A percentile compares a stretch with the other conserved stretches of the same genome.
phyloP scores from a whole-genome alignment of 2,888 invertebrate species.

The Lampropteryx suffumata region DNA sequence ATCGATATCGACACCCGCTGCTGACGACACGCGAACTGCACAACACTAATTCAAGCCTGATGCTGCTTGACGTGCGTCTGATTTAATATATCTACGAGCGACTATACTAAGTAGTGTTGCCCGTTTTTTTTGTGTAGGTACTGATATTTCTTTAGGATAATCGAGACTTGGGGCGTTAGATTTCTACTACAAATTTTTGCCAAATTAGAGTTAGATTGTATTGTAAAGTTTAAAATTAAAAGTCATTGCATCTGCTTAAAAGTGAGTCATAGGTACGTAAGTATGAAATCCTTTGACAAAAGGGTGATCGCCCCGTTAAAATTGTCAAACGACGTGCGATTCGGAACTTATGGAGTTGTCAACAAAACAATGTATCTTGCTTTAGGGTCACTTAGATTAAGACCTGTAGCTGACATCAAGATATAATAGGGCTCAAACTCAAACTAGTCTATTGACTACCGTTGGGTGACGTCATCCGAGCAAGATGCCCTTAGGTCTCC shows the following conservation, averaged over 20 bases:
- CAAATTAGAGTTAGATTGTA: too few relatives aligned
- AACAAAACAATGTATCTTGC: constrained; percentile 7
- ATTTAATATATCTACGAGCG: constrained; percentile 37
- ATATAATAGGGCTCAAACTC: constrained; percentile 23
- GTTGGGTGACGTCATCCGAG: constrained; percentile 69
- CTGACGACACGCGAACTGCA: constrained; percentile 56
- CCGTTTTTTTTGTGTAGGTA: constrained; percentile 3
- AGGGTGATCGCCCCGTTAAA: too few relatives aligned
- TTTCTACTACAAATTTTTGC: too few relatives aligned
- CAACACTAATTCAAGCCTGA: constrained; percentile 59
- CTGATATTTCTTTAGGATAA: constrained; percentile 13
- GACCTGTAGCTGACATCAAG: constrained; percentile 20
- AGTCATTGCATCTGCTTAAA: too few relatives aligned
- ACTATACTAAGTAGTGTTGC: constrained; percentile 19
- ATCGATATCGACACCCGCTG: constrained; percentile 64
- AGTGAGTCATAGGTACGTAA: too few relatives aligned
- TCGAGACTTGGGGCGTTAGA: too few relatives aligned
- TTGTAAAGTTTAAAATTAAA: too few relatives aligned
- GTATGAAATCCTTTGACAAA: too few relatives aligned
- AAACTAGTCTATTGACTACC: constrained; percentile 54
- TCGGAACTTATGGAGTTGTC: constrained; percentile 4
- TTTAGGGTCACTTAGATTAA: constrained; percentile 17
- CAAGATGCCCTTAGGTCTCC: constrained; percentile 43
- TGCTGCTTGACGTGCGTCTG: constrained; percentile 44
- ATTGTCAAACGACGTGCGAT: too few relatives aligned